Base-by-base conservation (phyloP, 35 echinoderm and acorn worm species). In the Stichopus chloronotus region DNA sequence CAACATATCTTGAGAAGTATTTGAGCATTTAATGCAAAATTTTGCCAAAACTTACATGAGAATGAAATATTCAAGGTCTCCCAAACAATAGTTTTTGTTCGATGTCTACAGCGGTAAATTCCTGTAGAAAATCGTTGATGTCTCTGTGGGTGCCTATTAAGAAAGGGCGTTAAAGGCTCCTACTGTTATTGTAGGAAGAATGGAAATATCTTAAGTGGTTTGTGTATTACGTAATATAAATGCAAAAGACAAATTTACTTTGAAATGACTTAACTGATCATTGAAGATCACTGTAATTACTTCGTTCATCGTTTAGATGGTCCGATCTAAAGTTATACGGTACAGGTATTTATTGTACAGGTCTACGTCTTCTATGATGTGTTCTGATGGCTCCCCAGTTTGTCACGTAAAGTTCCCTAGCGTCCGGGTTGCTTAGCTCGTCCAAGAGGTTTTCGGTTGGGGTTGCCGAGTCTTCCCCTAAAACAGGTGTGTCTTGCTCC, bases 291-390 rank as follows among this genome's bases (percentile, higher is more conserved):
- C 84, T 23, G 57, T 87, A 11, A 85, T 52, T 13, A 85, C 8
- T 12, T 56, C 21, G 55, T 12, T 3, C 8, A 9, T 21, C 55
- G 56, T 85, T 52, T 53, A 85, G 55, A 16, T 1, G 55, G 55
- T 20, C 55, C 7, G 55, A 85, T 56, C 82, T 53, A 85, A 85
- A 85, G 2, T 85, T 85, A 58, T 85, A 85, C 82, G 21, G n/a
- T n/a, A n/a, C n/a, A n/a, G n/a, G n/a, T 85, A 85, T 85, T 52
- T 85, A n/a, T n/a, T 85, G 82, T 53, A 80, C 78, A 14, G 11
- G 78, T 10, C 21, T 9, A 10, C 52, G 10, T 20, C 78, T 80
- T 23, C 52, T 80, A 20, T 80, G 78, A 53, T 80, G 78, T 9
- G 78, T 80, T 20, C 78, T 23, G 78, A 80, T 80, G 0, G 78